phyloP scores from a whole-genome alignment of 2,888 invertebrate species.

The Thelaira solivaga region DNA sequence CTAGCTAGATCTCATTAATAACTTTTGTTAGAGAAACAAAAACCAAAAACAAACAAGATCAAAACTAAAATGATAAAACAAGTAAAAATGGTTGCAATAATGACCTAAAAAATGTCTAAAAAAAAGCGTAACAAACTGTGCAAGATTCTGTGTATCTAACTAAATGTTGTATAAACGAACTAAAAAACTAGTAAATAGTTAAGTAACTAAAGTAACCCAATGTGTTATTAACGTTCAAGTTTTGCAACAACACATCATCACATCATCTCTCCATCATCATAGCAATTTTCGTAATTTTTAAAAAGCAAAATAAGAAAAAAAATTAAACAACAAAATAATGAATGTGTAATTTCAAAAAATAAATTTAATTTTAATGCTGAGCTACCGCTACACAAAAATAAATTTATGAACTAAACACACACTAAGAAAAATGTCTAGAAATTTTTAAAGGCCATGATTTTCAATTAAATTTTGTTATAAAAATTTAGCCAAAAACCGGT shows the following conservation, averaged over 20 bases:
- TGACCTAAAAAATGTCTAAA: slow-evolving; percentile 32
- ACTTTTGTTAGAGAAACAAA: background rate
- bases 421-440: background rate
- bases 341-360: slow-evolving; percentile 5
- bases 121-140: background rate
- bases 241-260: slow-evolving; percentile 4
- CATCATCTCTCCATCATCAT: background rate
- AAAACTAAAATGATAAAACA: slow-evolving; percentile 27
- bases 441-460: no score
- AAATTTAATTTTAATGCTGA: slow-evolving; percentile 20
- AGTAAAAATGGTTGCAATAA: slow-evolving; percentile 29
- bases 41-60: slow-evolving; percentile 4
- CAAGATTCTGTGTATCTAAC: slow-evolving; percentile 7
- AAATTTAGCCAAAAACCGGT: no score
- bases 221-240: slow-evolving; percentile 23
- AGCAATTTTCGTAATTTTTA: background rate
- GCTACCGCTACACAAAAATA: background rate
- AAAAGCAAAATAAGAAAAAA: background rate
- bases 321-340: slow-evolving; percentile 2
- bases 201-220: background rate
- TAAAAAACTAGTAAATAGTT: background rate
- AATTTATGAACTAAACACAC: background rate
- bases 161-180: slow-evolving; percentile 25
- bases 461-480: background rate
- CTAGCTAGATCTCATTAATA: background rate